Evolutionary conservation across 2,113 vertebrate genomes (phyloP).

Genomic region (Burhinus bistriatus): DNA sequence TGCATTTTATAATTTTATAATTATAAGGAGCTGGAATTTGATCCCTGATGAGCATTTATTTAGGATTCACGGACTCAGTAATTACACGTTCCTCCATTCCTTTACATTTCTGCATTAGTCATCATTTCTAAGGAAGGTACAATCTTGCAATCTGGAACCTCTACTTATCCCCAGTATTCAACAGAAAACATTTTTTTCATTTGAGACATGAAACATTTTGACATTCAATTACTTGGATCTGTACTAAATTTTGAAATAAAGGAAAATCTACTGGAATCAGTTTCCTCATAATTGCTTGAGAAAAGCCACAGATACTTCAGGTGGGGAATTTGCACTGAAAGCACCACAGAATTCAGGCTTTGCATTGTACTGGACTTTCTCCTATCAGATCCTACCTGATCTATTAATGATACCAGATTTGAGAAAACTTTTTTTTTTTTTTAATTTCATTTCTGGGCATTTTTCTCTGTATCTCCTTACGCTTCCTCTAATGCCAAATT

Average conservation of each 20-base stretch:
- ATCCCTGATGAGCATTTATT: neutral
- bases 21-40: neutral
- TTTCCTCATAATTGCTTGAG: neutral
- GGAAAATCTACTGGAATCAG: neutral
- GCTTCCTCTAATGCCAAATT: neutral
- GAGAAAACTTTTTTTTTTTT: neutral
- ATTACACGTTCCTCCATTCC: neutral
- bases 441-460: neutral
- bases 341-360: neutral
- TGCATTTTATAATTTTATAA: too few relatives aligned
- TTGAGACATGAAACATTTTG: neutral
- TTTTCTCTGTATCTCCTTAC: neutral
- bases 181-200: neutral
- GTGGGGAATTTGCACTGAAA: neutral
- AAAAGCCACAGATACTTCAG: neutral
- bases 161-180: neutral
- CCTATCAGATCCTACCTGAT: neutral
- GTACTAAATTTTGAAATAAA: neutral
- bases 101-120: neutral
- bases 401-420: neutral
- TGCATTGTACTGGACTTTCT: neutral
- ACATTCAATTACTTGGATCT: neutral
- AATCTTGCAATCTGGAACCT: neutral
- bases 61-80: neutral
- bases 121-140: neutral